Conservation (phyloP, 2,888 invertebrate genomes). For the Amblyteles armatorius region DNA sequence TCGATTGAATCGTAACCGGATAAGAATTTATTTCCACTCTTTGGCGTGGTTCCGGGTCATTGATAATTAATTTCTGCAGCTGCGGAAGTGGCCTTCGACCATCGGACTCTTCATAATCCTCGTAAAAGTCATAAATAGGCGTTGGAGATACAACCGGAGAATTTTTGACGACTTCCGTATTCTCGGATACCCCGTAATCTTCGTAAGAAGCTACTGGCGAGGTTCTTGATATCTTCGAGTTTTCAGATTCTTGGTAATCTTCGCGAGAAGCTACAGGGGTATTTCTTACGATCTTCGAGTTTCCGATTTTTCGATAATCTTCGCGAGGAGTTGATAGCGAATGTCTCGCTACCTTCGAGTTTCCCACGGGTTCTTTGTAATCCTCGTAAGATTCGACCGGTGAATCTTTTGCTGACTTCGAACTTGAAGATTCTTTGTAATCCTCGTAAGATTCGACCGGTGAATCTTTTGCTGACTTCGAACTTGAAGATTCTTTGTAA, state of each 20-base stretch:
- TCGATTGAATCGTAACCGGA: slow-evolving; percentile 4
- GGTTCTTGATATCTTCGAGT: not conserved
- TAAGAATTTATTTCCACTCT: not conserved
- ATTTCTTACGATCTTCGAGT: not conserved
- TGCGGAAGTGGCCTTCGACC: not conserved
- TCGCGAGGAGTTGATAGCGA: not conserved
- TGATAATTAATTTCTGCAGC: not conserved
- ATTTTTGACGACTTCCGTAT: not conserved
- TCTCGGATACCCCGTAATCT: not conserved
- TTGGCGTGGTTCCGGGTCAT: not conserved
- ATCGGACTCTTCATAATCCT: slow-evolving; percentile 10
- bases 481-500: not conserved
- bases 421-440: not conserved
- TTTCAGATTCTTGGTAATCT: not conserved
- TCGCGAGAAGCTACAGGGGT: not conserved
- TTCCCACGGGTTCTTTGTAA: not conserved
- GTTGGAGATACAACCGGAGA: not conserved
- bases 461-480: not conserved
- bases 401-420: not conserved
- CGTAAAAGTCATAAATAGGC: slow-evolving; percentile 3
- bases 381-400: not conserved
- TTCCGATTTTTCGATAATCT: not conserved
- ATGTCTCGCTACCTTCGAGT: not conserved
- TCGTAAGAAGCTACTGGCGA: not conserved
- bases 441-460: slow-evolving; percentile 3